phyloP scores from a whole-genome alignment of 2,113 vertebrate species.

The Muntiacus muntjak region DNA sequence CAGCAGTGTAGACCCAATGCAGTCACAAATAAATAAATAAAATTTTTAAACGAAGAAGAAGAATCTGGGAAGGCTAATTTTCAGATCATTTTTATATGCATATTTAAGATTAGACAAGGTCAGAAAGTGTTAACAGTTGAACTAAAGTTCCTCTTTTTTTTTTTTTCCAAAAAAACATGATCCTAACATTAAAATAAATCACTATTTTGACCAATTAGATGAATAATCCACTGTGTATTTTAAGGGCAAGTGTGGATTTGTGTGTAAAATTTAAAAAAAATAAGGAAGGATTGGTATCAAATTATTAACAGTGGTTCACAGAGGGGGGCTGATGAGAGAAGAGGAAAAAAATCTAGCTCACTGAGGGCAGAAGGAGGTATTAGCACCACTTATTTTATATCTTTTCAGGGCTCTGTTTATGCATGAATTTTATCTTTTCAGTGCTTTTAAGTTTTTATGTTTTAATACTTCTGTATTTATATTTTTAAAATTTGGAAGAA shows the following conservation, averaged over 20 bases:
- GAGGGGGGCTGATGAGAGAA: neutral
- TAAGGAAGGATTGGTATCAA: neutral
- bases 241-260: neutral
- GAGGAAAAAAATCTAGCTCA: neutral
- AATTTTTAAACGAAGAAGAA: neutral
- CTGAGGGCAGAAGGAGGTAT: neutral
- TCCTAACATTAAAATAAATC: neutral
- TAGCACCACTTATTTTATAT: neutral
- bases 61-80: neutral
- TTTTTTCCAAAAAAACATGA: neutral
- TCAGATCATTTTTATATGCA: neutral
- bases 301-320: neutral
- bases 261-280: neutral
- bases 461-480: neutral
- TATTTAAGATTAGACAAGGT: neutral
- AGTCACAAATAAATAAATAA: neutral
- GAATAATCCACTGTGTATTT: neutral
- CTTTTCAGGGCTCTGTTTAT: neutral
- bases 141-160: neutral
- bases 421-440: neutral
- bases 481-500: neutral
- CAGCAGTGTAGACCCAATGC: neutral
- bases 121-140: neutral
- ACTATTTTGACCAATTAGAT: neutral
- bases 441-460: neutral